Conservation (phyloP, 2,113 vertebrate species). For the Beaufortia kweichowensis region DNA sequence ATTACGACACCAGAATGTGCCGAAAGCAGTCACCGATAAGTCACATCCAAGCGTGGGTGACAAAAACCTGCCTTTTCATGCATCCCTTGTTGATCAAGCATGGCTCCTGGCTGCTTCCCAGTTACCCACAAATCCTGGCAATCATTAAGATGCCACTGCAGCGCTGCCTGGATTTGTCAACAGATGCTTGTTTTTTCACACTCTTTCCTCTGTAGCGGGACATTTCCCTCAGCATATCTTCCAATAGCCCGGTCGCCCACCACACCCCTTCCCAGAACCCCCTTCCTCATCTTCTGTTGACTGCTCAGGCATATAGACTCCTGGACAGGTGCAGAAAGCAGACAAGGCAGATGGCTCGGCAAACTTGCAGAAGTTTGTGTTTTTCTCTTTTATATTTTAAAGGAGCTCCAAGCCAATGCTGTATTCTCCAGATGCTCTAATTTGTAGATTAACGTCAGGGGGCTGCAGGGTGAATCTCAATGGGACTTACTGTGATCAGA, state of each 20-base stretch:
- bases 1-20: conserved; percentile 26
- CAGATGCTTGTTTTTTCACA: conserved; percentile 46
- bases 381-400: conserved; percentile 18
- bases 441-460: conserved; percentile 48
- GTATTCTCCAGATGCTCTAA: conserved; percentile 47
- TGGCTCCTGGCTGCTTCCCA: conserved; percentile 19
- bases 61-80: conserved; percentile 9
- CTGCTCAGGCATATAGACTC: conserved; percentile 52
- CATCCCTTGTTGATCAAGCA: conserved; percentile 33
- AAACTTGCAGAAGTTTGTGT: conserved; percentile 66
- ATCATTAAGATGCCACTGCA: conserved; percentile 15
- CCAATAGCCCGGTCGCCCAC: conserved; percentile 13
- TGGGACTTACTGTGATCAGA: conserved; percentile 6
- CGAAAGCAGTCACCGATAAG: conserved; percentile 4
- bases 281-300: conserved; percentile 25
- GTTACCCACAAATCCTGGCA: conserved; percentile 36
- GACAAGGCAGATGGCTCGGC: conserved; percentile 69
- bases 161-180: conserved; percentile 33
- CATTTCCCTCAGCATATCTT: conserved; percentile 32
- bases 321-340: conserved; percentile 64
- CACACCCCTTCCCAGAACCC: neutral
- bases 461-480: conserved; percentile 29
- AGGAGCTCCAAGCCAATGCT: conserved; percentile 42
- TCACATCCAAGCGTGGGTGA: conserved; percentile 4
- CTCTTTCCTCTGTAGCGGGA: neutral